These are phyloP conservation scores for Myrmecobius fasciatus DNA, from an alignment of 2,113 vertebrate species.

Conservation along the genomic window DNA sequence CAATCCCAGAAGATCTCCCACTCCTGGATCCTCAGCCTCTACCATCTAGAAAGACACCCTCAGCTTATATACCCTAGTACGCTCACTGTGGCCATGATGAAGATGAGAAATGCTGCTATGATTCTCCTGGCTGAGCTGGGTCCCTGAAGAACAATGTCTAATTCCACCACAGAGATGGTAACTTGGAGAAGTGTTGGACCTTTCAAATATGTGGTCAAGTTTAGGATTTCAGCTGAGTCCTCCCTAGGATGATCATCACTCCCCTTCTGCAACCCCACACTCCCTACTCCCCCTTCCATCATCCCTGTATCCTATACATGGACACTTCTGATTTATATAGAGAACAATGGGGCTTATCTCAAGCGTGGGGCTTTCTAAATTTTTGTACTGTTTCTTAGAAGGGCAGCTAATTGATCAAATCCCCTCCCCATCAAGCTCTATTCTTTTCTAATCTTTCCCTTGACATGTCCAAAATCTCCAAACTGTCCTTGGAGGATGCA, in stretches of 20 bases:
- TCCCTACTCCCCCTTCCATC: slow-evolving; percentile 46
- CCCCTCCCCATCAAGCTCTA: too few species aligned
- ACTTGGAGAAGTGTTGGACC: too few species aligned
- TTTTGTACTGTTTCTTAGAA: not conserved
- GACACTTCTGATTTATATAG: slow-evolving; percentile 56
- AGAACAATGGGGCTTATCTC: not conserved
- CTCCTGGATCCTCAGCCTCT: not conserved
- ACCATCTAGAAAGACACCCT: too few species aligned
- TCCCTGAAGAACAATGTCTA: too few species aligned
- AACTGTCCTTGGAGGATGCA: not conserved
- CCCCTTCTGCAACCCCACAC: not conserved
- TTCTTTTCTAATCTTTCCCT: not conserved
- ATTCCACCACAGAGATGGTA: too few species aligned
- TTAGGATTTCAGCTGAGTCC: not conserved
- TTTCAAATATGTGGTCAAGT: slow-evolving; percentile 22
- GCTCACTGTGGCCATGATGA: too few species aligned
- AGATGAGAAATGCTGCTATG: too few species aligned
- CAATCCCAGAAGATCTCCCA: not conserved
- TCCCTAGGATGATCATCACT: not conserved
- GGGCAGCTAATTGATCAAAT: not conserved
- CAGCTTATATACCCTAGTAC: too few species aligned
- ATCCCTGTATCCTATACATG: too few species aligned
- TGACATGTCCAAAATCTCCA: slow-evolving; percentile 31
- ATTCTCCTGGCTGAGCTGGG: not conserved
- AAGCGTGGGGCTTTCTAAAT: slow-evolving; percentile 41